These are phyloP conservation scores for Drosophila kokeensis DNA, from an alignment of 2,888 invertebrate genomes.

Conservation along the genomic window DNA sequence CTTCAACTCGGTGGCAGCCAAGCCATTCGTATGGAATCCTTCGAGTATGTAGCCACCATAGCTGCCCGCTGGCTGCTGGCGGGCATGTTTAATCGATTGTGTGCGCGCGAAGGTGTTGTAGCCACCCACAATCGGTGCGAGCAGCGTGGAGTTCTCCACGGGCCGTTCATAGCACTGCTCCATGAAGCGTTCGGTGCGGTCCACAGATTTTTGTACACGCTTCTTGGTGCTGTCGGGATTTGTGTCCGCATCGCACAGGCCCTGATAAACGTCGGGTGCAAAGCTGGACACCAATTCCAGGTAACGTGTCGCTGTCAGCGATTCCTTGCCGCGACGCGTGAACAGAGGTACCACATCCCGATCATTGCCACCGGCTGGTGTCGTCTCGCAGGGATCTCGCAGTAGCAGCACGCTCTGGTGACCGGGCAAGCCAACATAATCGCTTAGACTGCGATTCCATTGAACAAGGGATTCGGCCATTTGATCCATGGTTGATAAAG, in stretches of 20 bases:
- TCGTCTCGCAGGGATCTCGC: conserved; percentile 88
- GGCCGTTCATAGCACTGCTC: conserved; percentile 89
- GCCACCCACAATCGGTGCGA: conserved; percentile 88
- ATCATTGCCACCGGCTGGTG: conserved; percentile 90
- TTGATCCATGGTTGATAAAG: conserved; percentile 89
- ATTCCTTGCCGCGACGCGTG: conserved; percentile 91
- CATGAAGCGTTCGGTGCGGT: conserved; percentile 89
- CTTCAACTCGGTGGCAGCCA: conserved; percentile 86
- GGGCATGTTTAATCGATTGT: conserved; percentile 87
- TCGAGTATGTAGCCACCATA: conserved; percentile 92
- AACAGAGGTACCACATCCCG: conserved; percentile 90
- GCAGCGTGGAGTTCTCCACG: conserved; percentile 85
- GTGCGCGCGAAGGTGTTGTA: conserved; percentile 88
- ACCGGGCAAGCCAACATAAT: conserved; percentile 89
- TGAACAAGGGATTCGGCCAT: conserved; percentile 88
- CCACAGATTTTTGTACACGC: conserved; percentile 89
- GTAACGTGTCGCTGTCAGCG: conserved; percentile 88
- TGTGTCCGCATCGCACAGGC: conserved; percentile 89
- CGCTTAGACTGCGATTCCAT: conserved; percentile 88
- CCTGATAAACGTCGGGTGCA: conserved; percentile 93
- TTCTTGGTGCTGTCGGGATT: conserved; percentile 88
- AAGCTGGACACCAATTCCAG: conserved; percentile 92
- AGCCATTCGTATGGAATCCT: conserved; percentile 92
- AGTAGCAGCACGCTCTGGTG: conserved; percentile 85
- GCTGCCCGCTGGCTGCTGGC: conserved; percentile 85